Evolutionary conservation across 2,797 vertebrate genomes (phyloP).

Genomic region (Ptychadena robeensis): DNA sequence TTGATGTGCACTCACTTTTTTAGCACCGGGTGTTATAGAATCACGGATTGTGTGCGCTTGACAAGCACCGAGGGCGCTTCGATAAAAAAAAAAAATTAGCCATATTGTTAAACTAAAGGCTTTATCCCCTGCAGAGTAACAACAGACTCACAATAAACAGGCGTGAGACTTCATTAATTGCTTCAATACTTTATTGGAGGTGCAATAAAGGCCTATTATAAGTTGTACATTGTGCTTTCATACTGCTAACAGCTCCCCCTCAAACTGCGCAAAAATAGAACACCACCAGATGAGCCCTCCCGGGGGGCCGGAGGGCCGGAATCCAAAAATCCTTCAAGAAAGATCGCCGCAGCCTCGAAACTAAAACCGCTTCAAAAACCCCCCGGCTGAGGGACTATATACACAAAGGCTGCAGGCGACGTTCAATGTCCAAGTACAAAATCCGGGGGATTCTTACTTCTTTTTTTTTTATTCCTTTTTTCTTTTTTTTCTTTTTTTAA

Average conservation of each 20-base stretch:
- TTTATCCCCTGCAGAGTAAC: no score
- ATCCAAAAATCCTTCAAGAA: constrained; percentile 39
- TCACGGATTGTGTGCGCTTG: no score
- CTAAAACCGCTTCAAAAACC: constrained; percentile 13
- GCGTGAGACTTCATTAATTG: not conserved
- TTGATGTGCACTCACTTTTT: no score
- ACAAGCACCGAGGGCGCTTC: no score
- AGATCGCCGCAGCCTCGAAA: constrained; percentile 14
- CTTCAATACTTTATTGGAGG: constrained; percentile 56
- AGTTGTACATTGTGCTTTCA: constrained; percentile 60
- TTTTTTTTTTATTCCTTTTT: constrained; percentile 7
- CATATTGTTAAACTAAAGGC: no score
- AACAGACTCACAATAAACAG: not conserved
- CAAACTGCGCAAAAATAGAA: constrained; percentile 47
- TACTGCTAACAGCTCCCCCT: constrained; percentile 57
- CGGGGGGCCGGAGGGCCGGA: constrained; percentile 29
- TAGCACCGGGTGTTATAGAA: no score
- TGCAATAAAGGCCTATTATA: constrained; percentile 58
- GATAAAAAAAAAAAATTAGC: no score
- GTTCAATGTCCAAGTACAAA: not conserved
- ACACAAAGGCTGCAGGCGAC: not conserved
- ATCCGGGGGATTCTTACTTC: not conserved
- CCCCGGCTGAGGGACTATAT: not conserved
- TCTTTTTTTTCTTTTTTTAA: constrained; percentile 7
- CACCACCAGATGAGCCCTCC: constrained; percentile 19